These are phyloP conservation scores for Malurus cyaneus DNA, from an alignment of 2,113 vertebrate genomes.

Conservation along the genomic window DNA sequence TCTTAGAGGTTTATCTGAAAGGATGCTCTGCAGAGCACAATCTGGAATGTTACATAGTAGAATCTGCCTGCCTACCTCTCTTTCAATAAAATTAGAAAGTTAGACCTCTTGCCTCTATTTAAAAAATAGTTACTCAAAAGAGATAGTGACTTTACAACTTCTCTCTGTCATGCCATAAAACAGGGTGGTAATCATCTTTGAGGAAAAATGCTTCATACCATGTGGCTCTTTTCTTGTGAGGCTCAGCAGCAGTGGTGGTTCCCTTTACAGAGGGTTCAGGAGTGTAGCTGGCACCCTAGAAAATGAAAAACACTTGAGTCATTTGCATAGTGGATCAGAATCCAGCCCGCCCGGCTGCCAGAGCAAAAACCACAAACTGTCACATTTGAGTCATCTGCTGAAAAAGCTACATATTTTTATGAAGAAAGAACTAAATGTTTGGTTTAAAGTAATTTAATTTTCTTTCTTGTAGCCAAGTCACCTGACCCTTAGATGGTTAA, in stretches of 20 bases:
- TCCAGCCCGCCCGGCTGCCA: neutral
- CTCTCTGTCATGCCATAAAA: neutral
- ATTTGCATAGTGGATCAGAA: constrained; percentile 45
- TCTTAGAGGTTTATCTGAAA: neutral
- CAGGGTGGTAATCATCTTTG: neutral
- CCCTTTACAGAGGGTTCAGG: neutral
- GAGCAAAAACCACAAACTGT: constrained; percentile 49
- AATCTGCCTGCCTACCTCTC: neutral
- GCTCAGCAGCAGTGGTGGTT: neutral
- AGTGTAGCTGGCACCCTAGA: neutral
- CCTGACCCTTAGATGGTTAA: neutral
- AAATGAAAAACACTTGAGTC: constrained; percentile 28
- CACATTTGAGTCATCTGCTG: constrained; percentile 46
- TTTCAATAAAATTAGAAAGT: neutral
- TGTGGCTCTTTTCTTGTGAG: neutral
- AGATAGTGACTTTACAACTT: neutral
- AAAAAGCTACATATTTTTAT: constrained; percentile 28
- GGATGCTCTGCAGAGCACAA: neutral
- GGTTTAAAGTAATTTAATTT: constrained; percentile 15
- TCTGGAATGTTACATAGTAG: neutral
- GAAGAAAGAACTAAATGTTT: constrained; percentile 12
- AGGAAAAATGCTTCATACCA: neutral
- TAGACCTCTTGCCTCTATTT: neutral
- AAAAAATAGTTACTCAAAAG: neutral
- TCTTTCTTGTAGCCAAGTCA: neutral